phyloP scores from a whole-genome alignment of 2,888 invertebrate species.

The Artemia sinica region DNA sequence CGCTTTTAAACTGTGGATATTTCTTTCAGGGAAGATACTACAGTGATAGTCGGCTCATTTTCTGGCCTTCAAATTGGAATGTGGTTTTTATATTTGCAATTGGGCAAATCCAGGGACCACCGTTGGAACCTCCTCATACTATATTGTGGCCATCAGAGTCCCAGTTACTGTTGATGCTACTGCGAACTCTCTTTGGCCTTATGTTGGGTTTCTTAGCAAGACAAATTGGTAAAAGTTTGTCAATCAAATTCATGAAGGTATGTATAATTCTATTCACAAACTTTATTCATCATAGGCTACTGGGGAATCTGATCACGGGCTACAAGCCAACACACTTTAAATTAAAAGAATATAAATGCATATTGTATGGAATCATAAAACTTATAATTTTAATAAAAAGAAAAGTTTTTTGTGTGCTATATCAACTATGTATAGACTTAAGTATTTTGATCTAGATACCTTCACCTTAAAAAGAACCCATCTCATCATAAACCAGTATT shows the following conservation, averaged over 20 bases:
- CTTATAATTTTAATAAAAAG: no score
- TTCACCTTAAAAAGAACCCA: no score
- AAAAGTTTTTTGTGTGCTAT: no score
- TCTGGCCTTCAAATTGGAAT: constrained; percentile 59
- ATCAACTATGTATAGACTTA: no score
- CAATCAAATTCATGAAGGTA: constrained; percentile 8
- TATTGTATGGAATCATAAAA: no score
- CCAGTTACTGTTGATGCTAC: constrained; percentile 45
- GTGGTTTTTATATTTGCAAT: constrained; percentile 67
- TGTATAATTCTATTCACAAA: not conserved
- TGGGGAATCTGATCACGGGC: no score
- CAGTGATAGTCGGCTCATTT: constrained; percentile 65
- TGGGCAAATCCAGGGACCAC: constrained; percentile 39
- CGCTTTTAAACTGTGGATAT: not conserved
- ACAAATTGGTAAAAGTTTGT: constrained; percentile 22
- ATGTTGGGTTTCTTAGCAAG: constrained; percentile 51
- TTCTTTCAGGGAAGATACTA: constrained; percentile 61
- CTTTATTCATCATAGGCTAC: no score
- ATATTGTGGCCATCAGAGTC: constrained; percentile 60
- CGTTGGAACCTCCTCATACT: constrained; percentile 49
- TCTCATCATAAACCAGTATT: no score
- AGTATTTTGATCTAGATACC: no score
- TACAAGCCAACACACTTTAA: no score
- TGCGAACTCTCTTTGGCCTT: constrained; percentile 57
- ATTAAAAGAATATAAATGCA: no score